Percentiles rank a stretch among this genome's conserved stretches.
phyloP scores from a whole-genome alignment of 2,797 vertebrate species.

The Fundulus diaphanus region DNA sequence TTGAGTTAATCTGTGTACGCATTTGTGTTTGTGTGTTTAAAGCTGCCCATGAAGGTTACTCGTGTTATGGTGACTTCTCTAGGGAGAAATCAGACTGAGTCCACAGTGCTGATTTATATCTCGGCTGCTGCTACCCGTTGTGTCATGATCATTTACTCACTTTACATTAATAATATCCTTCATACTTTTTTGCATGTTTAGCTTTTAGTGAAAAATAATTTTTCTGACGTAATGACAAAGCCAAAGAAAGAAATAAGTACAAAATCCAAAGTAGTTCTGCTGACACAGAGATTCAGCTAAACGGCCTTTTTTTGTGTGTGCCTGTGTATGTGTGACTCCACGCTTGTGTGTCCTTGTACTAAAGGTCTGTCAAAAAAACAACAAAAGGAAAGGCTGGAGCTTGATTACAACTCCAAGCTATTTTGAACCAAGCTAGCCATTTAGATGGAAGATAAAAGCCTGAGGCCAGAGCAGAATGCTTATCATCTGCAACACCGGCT shows the following conservation, averaged over 20 bases:
- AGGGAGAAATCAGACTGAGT: slow-evolving; percentile 48
- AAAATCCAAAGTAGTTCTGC: not conserved
- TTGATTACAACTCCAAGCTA: slow-evolving; percentile 56
- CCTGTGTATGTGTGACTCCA: slow-evolving; percentile 12
- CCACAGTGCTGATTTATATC: slow-evolving; percentile 44
- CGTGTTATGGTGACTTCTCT: slow-evolving; percentile 61
- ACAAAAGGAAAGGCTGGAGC: not conserved
- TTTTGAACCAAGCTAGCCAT: slow-evolving; percentile 52
- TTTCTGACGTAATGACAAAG: slow-evolving; percentile 14
- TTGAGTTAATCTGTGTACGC: slow-evolving; percentile 11
- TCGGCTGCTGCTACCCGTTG: slow-evolving; percentile 16
- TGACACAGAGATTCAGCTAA: not conserved
- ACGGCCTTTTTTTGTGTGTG: not conserved
- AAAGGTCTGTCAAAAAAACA: slow-evolving; percentile 13
- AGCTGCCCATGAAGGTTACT: slow-evolving; percentile 19
- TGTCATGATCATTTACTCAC: slow-evolving; percentile 35
- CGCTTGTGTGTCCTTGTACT: slow-evolving; percentile 26
- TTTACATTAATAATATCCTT: slow-evolving; percentile 42
- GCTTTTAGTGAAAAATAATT: slow-evolving; percentile 22
- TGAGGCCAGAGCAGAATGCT: slow-evolving; percentile 30
- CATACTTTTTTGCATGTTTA: slow-evolving; percentile 9
- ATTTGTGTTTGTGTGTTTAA: slow-evolving; percentile 20
- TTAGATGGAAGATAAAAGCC: slow-evolving; percentile 69
- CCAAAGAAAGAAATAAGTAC: not conserved
- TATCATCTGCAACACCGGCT: slow-evolving; percentile 65